Base-by-base conservation (phyloP, 2,797 vertebrate species). In the Podarcis siculus region DNA sequence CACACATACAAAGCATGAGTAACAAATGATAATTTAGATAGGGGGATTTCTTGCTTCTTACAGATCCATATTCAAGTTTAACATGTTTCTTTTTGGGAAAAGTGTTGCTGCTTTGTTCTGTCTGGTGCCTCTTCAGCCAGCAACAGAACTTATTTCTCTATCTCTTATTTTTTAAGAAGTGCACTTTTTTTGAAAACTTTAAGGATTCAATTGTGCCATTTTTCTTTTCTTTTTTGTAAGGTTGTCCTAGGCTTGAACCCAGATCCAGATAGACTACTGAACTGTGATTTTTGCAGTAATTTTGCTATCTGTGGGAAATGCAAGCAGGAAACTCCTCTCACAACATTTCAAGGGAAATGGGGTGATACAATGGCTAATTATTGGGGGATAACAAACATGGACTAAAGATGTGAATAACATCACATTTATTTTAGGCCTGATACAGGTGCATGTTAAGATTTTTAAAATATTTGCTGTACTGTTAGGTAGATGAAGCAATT, bases 1-100 rank as follows among this genome's bases (percentile, higher is more conserved):
- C 86, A 77, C 85, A 80, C 39, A 76, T 77, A 83, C 85, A 88
- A 89, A 92, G 13, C 78, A 91, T 45, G 49, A 89, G 83, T 85
- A 84, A 91, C 30, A 69, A 89, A 55, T 83, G 72, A 86, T 91
- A 94, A 86, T 76, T 37, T 87, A 89, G 42, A 82, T 88, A 12
- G 21, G 8, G 88, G 91, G 72, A 17, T 37, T 37, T n/a, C 21
- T 61, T 58, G 10, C 13, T 80, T 81, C 42, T 79, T 64, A 49
- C 25, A 80, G 37, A 45, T 76, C 27, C 5, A 23, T 12, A 58
- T 21, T 19, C 4, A 12, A 83, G 3, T 78, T 77, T 66, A 88
- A 89, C n/a, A 66, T 3, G 8, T 67, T 79, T 77, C 21, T 37
- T 27, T 30, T 9, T 2, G 67, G 17, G 27, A 13, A n/a, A 10